Conservation (phyloP, 2,113 vertebrate species). For the Saiga tatarica region DNA sequence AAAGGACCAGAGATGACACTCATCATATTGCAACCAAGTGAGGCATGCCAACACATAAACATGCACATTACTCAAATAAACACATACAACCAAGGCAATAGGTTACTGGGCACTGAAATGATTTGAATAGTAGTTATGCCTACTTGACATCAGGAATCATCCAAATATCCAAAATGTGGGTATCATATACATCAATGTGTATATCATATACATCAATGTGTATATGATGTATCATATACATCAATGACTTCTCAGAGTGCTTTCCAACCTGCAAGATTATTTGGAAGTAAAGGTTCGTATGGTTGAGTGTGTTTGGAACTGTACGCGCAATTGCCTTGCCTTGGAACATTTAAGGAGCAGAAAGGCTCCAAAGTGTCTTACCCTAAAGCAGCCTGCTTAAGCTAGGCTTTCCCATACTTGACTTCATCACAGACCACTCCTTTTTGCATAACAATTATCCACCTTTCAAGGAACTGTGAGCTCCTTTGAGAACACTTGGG, state of each 20-base stretch:
- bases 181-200: neutral
- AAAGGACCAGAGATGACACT: neutral
- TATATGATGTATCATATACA: neutral
- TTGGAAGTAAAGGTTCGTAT: neutral
- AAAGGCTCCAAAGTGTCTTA: neutral
- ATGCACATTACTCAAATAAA: neutral
- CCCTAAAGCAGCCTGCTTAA: neutral
- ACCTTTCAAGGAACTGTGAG: neutral
- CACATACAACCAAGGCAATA: neutral
- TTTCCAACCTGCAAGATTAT: neutral
- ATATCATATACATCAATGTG: neutral
- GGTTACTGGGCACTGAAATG: neutral
- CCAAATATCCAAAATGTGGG: neutral
- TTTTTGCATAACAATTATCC: neutral
- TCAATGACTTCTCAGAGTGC: neutral
- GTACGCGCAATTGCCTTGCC: accelerated
- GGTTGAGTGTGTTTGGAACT: neutral
- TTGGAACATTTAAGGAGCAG: neutral
- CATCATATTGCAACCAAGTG: neutral
- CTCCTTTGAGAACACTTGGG: neutral
- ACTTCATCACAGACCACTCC: neutral
- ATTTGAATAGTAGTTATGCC: neutral
- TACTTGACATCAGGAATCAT: neutral
- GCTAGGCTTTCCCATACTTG: neutral
- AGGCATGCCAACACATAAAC: neutral